Conservation (phyloP, 1,140 invertebrate genomes). For the Drosophila parvula region DNA sequence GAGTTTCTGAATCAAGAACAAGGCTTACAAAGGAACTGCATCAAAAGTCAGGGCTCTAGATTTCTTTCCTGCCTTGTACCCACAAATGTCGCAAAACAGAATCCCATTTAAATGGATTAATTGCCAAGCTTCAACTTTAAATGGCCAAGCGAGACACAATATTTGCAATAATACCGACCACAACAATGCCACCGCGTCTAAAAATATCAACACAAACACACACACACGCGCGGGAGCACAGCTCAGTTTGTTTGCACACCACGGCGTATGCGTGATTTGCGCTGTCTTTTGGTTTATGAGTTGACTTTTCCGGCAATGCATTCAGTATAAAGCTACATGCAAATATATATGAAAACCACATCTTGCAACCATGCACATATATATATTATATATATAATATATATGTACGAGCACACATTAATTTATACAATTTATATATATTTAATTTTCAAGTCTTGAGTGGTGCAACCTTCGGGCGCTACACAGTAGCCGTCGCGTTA, state of each 20-base stretch:
- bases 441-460: slow-evolving; percentile 65
- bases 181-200: slow-evolving; percentile 23
- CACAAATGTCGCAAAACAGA: background rate
- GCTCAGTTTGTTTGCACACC: slow-evolving; percentile 46
- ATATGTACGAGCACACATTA: slow-evolving; percentile 12
- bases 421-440: slow-evolving; percentile 64
- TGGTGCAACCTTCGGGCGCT: background rate
- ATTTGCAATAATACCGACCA: slow-evolving; percentile 4
- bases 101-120: slow-evolving; percentile 7
- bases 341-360: slow-evolving; percentile 51
- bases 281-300: slow-evolving; percentile 49
- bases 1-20: no score
- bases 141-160: background rate
- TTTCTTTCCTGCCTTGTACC: background rate
- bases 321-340: slow-evolving; percentile 35
- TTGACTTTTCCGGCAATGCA: slow-evolving; percentile 34
- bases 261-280: slow-evolving; percentile 72
- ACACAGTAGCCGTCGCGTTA: slow-evolving; percentile 40
- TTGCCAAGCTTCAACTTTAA: slow-evolving; percentile 14
- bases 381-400: no score
- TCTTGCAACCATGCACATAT: slow-evolving; percentile 38
- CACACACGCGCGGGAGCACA: background rate
- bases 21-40: no score
- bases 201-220: slow-evolving; percentile 15
- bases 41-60: no score